Evolutionary conservation across 2,797 vertebrate species (phyloP).

Genomic region (Enteromius radiatus): DNA sequence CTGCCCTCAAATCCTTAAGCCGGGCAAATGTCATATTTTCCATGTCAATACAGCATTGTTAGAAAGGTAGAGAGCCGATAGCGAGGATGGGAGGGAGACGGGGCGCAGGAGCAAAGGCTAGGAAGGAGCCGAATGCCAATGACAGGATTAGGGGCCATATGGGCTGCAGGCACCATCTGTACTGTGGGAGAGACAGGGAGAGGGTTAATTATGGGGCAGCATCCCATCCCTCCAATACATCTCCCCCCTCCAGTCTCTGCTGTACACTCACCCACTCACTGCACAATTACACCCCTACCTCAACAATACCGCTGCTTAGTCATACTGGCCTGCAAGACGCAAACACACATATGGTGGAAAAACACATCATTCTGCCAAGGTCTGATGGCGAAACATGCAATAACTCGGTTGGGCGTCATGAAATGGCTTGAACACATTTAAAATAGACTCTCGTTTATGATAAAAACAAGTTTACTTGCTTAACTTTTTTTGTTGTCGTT

Average conservation of each 20-base stretch:
- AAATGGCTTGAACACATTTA: not conserved
- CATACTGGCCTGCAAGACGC: constrained; percentile 48
- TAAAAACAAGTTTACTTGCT: not conserved
- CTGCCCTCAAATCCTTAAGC: constrained; percentile 53
- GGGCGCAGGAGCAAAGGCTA: constrained; percentile 50
- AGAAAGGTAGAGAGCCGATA: constrained; percentile 52
- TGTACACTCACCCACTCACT: constrained; percentile 54
- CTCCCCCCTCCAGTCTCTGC: constrained; percentile 70
- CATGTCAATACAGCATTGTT: constrained; percentile 66
- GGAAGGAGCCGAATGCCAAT: constrained; percentile 82
- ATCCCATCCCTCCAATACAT: constrained; percentile 69
- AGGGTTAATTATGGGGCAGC: constrained; percentile 87
- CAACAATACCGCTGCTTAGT: constrained; percentile 63
- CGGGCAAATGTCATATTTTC: constrained; percentile 65
- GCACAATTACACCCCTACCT: constrained; percentile 58
- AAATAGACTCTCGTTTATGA: constrained; percentile 11
- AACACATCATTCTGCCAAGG: constrained; percentile 33
- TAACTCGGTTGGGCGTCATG: not conserved
- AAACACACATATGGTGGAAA: constrained; percentile 51
- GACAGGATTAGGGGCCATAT: constrained; percentile 88
- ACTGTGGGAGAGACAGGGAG: constrained; percentile 82
- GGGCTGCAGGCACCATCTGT: constrained; percentile 86
- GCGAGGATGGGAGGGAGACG: constrained; percentile 52
- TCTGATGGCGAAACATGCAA: constrained; percentile 21
- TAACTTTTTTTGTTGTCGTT: not conserved